Conservation (phyloP, 2,888 invertebrate genomes). For the Miltochrista miniata region DNA sequence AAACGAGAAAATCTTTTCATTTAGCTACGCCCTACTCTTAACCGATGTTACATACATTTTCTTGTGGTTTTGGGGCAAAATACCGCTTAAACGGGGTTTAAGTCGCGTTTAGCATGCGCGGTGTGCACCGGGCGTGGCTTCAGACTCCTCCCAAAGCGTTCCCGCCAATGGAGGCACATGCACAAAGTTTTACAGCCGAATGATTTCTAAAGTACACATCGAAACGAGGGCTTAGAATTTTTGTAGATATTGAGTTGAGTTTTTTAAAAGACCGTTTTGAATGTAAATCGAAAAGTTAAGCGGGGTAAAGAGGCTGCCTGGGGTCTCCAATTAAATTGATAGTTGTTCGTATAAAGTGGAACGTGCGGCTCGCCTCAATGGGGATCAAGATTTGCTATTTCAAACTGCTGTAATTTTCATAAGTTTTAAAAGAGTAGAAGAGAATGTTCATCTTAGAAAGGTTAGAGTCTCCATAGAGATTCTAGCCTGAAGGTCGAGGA, state of each 20-base stretch:
- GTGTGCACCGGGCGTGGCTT: slow-evolving; percentile 56
- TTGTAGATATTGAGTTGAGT: slow-evolving; percentile 76
- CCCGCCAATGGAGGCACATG: slow-evolving; percentile 55
- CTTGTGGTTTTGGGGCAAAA: slow-evolving; percentile 81
- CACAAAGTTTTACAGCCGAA: slow-evolving; percentile 65
- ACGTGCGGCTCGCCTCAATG: slow-evolving; percentile 15
- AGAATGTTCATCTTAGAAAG: too few relatives aligned
- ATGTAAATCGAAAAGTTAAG: slow-evolving; percentile 83
- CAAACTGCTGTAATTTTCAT: too few relatives aligned
- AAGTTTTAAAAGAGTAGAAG: too few relatives aligned
- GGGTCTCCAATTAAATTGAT: slow-evolving; percentile 80
- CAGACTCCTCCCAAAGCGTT: slow-evolving; percentile 49
- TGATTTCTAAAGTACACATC: slow-evolving; percentile 70
- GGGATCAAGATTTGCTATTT: not conserved
- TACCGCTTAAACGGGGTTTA: slow-evolving; percentile 82
- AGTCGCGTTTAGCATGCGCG: slow-evolving; percentile 80
- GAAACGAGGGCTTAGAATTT: slow-evolving; percentile 65
- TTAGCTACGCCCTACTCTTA: slow-evolving; percentile 79
- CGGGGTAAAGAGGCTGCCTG: slow-evolving; percentile 75
- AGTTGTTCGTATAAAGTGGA: slow-evolving; percentile 56
- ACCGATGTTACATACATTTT: slow-evolving; percentile 78
- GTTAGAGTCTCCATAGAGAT: too few relatives aligned
- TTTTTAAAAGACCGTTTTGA: slow-evolving; percentile 82
- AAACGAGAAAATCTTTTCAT: slow-evolving; percentile 78
- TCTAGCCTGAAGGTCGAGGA: too few relatives aligned